Evolutionary conservation across 2,888 invertebrate species (phyloP).

Genomic region (Rhingia campestris): DNA sequence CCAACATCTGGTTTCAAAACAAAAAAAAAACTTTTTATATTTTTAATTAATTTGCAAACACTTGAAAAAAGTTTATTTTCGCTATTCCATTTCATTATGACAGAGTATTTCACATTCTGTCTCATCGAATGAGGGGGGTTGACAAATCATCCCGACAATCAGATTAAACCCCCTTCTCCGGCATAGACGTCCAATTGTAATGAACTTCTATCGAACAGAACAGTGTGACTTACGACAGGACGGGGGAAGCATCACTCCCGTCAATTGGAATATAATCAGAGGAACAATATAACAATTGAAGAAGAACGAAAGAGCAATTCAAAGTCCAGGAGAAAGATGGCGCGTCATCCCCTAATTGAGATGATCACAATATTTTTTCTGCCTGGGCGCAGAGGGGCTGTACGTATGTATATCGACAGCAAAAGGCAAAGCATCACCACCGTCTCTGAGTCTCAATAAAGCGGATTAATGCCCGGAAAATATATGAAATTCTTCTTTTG

Average conservation of each 20-base stretch:
- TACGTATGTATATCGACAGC: constrained; percentile 30
- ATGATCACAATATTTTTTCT: constrained; percentile 65
- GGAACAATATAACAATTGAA: constrained; percentile 63
- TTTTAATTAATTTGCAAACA: constrained; percentile 70
- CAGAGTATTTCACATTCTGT: constrained; percentile 21
- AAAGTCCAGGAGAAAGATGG: constrained; percentile 34
- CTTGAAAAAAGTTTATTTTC: constrained; percentile 62
- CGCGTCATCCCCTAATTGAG: constrained; percentile 72
- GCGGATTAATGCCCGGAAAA: constrained; percentile 77
- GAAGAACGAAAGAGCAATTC: constrained; percentile 62
- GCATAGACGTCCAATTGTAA: constrained; percentile 51
- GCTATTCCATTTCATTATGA: constrained; percentile 60
- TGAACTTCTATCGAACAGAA: constrained; percentile 62
- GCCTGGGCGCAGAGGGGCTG: background rate
- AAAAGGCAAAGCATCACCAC: constrained; percentile 76
- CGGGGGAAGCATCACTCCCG: constrained; percentile 30
- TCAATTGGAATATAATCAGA: constrained; percentile 66
- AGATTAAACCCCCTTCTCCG: constrained; percentile 51
- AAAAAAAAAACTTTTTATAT: constrained; percentile 7
- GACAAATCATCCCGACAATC: constrained; percentile 72
- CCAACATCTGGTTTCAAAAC: constrained; percentile 51
- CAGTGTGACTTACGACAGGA: background rate
- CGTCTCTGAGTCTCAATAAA: constrained; percentile 76
- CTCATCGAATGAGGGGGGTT: constrained; percentile 1
- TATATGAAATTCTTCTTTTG: constrained; percentile 76